Base-by-base conservation (phyloP, 2,888 invertebrate genomes). In the Pseudanteris insignis region DNA sequence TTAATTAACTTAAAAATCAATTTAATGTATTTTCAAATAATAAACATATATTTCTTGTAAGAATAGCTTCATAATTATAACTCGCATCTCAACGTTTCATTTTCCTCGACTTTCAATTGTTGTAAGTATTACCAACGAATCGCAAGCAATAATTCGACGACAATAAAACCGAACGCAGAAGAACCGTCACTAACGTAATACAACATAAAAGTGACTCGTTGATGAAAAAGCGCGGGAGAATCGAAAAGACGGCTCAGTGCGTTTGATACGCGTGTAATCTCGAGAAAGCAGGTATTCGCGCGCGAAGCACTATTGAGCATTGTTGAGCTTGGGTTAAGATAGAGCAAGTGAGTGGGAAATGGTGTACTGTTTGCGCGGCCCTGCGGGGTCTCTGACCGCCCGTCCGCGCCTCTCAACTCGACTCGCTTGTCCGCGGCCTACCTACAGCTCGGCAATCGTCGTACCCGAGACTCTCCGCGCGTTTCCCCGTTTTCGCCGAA, bases 301-400 rank as follows among this genome's bases (percentile, higher is more conserved):
- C 60, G 64, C 63, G 61, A 63, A 59, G 63, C 65, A 67, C 70
- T 70, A 70, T 68, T 69, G 69, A 69, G 68, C 67, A 71, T 71
- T 72, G 70, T 71, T 66, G 68, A 50, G 69, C 65, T 63, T 61
- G 61, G 58, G 68, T 70, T 70, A 66, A 70, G 70, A 70, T 72
- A 68, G 70, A 67, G 66, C 66, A 69, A 74, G 69, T 70, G 74
- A 77, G 76, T 75, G 75, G 75, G 73, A 75, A 77, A 76, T 73
- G 75, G 69, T 75, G 75, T 77, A 75, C 74, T 76, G 73, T 76
- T 73, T 78, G 76, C 72, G 74, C 77, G 75, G 76, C 78, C 77
- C 79, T 78, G 78, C 76, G 79, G 76, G 79, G 79, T 79, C 78
- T 78, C 78, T 79, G 79, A 79, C 79, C 79, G 79, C 71, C 73